A percentile compares a stretch with the other conserved stretches of the same genome.
Conservation (phyloP, 2,113 vertebrate genomes). For the Lepisosteus osseus region DNA sequence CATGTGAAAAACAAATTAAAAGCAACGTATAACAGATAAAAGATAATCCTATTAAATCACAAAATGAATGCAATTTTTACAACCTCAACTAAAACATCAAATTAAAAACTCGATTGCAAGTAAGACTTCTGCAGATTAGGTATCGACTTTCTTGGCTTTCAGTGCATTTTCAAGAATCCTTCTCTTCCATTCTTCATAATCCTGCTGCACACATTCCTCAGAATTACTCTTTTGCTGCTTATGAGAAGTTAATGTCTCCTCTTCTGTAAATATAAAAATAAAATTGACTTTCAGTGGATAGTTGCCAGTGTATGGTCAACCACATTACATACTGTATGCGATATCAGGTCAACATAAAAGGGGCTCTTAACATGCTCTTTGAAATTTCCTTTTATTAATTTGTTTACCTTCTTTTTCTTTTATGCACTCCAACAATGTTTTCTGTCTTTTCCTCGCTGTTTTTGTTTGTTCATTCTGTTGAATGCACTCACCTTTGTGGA, state of each 20-base stretch:
- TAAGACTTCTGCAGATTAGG: background rate
- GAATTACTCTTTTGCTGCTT: conserved; percentile 49
- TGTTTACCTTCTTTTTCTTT: conserved; percentile 50
- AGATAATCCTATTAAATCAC: too few relatives aligned
- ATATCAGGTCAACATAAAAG: background rate
- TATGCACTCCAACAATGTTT: conserved; percentile 37
- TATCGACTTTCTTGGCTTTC: conserved; percentile 43
- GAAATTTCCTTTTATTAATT: background rate
- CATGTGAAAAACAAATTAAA: too few relatives aligned
- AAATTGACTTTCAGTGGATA: background rate
- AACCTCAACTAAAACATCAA: background rate
- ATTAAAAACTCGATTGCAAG: background rate
- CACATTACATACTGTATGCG: background rate
- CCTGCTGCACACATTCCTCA: conserved; percentile 50
- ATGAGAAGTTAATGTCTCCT: conserved; percentile 39
- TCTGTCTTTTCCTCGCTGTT: conserved; percentile 51
- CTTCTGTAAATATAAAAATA: conserved; percentile 29
- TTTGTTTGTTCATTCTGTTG: conserved; percentile 18
- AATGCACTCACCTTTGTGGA: conserved; percentile 2
- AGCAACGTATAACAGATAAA: too few relatives aligned
- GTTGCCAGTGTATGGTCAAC: background rate
- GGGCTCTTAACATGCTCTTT: background rate
- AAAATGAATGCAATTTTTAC: too few relatives aligned
- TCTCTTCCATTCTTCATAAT: conserved; percentile 84
- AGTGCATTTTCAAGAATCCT: conserved; percentile 79